Base-by-base conservation (phyloP, 2,797 vertebrate species). In the Falco novaeseelandiae region DNA sequence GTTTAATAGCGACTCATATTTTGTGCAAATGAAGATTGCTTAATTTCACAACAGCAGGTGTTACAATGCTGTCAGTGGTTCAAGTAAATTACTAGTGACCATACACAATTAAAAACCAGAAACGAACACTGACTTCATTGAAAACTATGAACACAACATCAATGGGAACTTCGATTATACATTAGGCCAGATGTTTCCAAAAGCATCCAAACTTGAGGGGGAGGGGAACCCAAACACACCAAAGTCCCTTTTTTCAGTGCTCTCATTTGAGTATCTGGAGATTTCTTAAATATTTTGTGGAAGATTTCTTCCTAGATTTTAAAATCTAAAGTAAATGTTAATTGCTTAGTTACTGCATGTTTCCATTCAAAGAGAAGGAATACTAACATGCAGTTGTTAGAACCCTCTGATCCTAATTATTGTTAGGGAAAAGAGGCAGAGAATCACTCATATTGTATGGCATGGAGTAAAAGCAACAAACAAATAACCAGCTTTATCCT, bases 401-500 rank as follows among this genome's bases (percentile, higher is more conserved):
- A 82, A 40, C 44, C 20, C 46, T 92, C 59, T 54, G 78, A 78
- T 90, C 71, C 52, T 74, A 85, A 78, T 74, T 84, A 83, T 10
- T 51, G 21, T 34, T 54, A 71, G 25, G 38, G 66, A 67, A 83
- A 63, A 84, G 42, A 80, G 57, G 22, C 29, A 78, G 69, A 93
- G 57, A 83, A 57, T 80, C 46, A 30, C 16, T 82, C 32, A 22
- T 82, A 23, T 46, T 74, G 55, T 59, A 89, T 9, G 5, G 40
- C 8, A 51, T 16, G 2, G 40, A 57, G 34, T 57, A 90, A 86
- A 95, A 94, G 27, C 55, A 83, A 67, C 74, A 82, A 83, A 67
- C 74, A 82, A 95, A 74, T 69, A 89, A 67, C 32, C 55, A 91
- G 77, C 58, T 86, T 91, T 48, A 93, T 83, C 91, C 90, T 40